Evolutionary conservation across 2,797 vertebrate species (phyloP).

Genomic region (Tenualosa ilisha): DNA sequence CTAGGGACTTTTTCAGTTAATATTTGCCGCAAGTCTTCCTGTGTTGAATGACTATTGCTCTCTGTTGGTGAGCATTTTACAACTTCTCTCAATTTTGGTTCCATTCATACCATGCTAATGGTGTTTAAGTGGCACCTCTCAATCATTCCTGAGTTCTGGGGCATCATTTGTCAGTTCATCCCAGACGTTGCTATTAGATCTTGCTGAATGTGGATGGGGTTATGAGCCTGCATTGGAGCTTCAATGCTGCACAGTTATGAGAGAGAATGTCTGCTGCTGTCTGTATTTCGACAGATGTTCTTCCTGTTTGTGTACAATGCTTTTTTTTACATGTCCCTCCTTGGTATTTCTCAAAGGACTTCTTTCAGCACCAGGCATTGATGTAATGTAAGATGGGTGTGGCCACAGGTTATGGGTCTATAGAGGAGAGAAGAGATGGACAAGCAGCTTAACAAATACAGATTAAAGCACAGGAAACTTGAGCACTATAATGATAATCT

Average conservation of each 20-base stretch:
- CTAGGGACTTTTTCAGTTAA: not conserved
- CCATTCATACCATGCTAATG: not conserved
- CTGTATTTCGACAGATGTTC: not conserved
- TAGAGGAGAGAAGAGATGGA: not conserved
- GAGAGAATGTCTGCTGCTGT: conserved; percentile 36
- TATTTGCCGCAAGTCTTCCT: not conserved
- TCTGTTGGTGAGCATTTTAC: not conserved
- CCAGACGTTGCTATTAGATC: not conserved
- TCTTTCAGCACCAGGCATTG: not conserved
- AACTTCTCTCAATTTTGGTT: not conserved
- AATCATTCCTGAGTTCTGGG: not conserved
- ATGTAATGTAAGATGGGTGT: not conserved
- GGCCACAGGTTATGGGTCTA: not conserved
- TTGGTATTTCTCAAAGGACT: not conserved
- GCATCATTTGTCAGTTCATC: not conserved
- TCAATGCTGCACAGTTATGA: conserved; percentile 37
- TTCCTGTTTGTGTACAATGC: not conserved
- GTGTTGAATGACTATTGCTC: not conserved
- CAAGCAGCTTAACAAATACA: not conserved
- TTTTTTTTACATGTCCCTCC: not conserved
- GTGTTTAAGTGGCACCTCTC: not conserved
- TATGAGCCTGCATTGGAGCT: not conserved
- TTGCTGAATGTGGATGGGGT: not conserved
- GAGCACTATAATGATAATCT: not conserved
- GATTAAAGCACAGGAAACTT: not conserved